Evolutionary conservation across 2,888 invertebrate genomes (phyloP).

Genomic region (Protodeltote pygarga): DNA sequence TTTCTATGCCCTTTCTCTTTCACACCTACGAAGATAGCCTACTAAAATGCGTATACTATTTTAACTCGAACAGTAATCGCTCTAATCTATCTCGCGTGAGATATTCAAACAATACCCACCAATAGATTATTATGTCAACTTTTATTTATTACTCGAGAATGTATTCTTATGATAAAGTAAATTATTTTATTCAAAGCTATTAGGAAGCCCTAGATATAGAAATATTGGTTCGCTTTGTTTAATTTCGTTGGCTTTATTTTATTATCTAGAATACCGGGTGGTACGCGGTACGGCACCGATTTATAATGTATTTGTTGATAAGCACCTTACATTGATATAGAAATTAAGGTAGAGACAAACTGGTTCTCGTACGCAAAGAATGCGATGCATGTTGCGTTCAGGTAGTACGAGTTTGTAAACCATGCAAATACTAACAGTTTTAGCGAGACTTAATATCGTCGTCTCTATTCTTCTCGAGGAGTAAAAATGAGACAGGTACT

Average conservation of each 20-base stretch:
- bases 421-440: no score
- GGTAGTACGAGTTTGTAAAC: no score
- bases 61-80: conserved; percentile 39
- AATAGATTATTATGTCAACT: conserved; percentile 45
- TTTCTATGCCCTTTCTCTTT: conserved; percentile 60
- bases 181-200: conserved; percentile 5
- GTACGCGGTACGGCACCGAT: no score
- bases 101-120: conserved; percentile 46
- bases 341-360: no score
- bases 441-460: no score
- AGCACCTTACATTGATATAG: conserved; percentile 4
- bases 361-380: no score
- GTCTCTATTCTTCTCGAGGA: no score
- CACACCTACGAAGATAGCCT: conserved; percentile 45
- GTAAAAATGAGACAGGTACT: no score
- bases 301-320: no score
- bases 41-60: conserved; percentile 34
- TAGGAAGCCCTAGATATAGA: conserved; percentile 10
- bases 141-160: conserved; percentile 25
- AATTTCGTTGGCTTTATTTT: no score
- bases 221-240: conserved; percentile 18
- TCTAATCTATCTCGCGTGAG: conserved; percentile 47
- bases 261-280: conserved; percentile 7
- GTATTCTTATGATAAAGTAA: conserved; percentile 19
- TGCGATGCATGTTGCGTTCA: no score